Conservation (phyloP, 2,888 invertebrate species). For the Ptychoptera contaminata region DNA sequence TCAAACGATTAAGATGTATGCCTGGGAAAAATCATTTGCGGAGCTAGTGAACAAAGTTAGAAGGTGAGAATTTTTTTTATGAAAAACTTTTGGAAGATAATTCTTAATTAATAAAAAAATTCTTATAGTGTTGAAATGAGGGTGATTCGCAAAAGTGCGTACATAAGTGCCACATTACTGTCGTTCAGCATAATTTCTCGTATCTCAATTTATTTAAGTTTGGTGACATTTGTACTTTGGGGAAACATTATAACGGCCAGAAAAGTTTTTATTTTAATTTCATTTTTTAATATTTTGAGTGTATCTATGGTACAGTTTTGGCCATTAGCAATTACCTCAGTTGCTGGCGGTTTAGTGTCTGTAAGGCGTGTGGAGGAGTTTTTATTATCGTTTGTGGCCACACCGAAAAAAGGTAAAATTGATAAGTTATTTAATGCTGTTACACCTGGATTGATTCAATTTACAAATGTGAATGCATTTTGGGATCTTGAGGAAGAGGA, state of each 20-base stretch:
- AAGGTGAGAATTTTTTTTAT: constrained; percentile 33
- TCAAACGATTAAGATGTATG: constrained; percentile 76
- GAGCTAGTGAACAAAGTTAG: constrained; percentile 47
- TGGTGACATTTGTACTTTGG: constrained; percentile 35
- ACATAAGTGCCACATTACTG: constrained; percentile 46
- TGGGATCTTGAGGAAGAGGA: constrained; percentile 1
- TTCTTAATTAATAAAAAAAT: constrained; percentile 31
- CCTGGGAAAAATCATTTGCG: constrained; percentile 69
- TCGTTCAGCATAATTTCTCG: constrained; percentile 35
- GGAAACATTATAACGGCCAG: constrained; percentile 41
- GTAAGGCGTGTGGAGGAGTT: constrained; percentile 42
- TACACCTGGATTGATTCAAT: constrained; percentile 2
- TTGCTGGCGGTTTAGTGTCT: constrained; percentile 48
- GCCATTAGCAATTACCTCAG: constrained; percentile 40
- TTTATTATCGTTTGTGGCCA: constrained; percentile 14
- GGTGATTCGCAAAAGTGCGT: constrained; percentile 44
- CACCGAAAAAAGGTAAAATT: too few species aligned
- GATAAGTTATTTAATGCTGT: too few species aligned
- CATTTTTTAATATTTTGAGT: constrained; percentile 44
- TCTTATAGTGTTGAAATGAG: constrained; percentile 47
- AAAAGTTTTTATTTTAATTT: constrained; percentile 42
- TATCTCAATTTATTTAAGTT: constrained; percentile 44
- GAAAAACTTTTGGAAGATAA: background rate
- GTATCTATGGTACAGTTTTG: constrained; percentile 31
- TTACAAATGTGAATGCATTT: constrained; percentile 4